Base-by-base conservation (phyloP, 30 jellyfish, hydroid and myxozoan species). In the Chrysaora quinquecirrha region DNA sequence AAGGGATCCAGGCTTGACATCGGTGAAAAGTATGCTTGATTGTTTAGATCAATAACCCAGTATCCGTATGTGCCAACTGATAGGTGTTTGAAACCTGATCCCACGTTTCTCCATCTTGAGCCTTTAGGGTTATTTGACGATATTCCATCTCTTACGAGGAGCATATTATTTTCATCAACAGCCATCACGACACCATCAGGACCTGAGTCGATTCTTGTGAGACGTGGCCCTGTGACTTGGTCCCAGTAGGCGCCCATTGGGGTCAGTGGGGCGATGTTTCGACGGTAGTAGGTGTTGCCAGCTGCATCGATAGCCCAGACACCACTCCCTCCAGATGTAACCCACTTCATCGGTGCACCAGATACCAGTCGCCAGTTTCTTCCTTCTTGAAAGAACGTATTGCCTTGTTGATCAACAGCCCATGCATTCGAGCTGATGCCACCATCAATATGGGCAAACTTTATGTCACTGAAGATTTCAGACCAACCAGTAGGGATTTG, bases 311-410 rank as follows among this genome's bases (percentile, higher is more conserved):
- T 38, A 10, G 94, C 98, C 98, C 98, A 93, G 6, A 93, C 97
- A 0, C 98, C 98, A 66, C 95, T 73, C 58, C 77, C 98, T 1
- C 98, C 98, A 65, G 95, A 67, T 2, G 98, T 79, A 14, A 93
- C 73, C 58, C 78, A 82, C 32, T 38, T 47, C 82, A 93, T 56
- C 23, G 71, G 73, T 1, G 27, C 32, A 3, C 31, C 38, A 19
- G 78, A 71, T 0, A 75, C 86, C 9, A 64, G 81, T 22, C 85
- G 85, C 89, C 89, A 86, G 58, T 64, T 66, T 7, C n/a, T 30
- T 24, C 83, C 89, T 19, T 75, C 86, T 61, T 50, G 73, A 31
- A 64, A n/a, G 80, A 49, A 86, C 27, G 96, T 25, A n/a, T 47
- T 48, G 0, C 89, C 96, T 12, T 30, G 68, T 75, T 24, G 19